Evolutionary conservation across 2,797 vertebrate genomes (phyloP).

Genomic region (Alectoris magna): DNA sequence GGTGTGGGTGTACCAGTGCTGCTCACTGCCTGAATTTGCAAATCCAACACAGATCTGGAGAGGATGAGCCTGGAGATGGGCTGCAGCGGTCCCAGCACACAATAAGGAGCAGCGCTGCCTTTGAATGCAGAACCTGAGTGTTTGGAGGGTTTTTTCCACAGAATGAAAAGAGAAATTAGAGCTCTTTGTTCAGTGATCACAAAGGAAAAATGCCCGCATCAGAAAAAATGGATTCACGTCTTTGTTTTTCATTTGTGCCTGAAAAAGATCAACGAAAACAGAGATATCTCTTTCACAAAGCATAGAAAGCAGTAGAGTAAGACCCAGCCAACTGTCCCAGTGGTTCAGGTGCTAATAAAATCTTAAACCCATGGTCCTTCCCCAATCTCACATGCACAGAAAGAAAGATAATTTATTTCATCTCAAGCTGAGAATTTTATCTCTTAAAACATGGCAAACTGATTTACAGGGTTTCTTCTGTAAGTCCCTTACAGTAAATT

Average conservation of each 20-base stretch:
- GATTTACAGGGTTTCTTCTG: constrained; percentile 66
- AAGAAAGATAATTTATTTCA: constrained; percentile 1
- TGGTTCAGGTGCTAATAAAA: constrained; percentile 11
- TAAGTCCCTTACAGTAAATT: constrained; percentile 63
- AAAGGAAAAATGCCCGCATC: not conserved
- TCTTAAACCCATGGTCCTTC: not conserved
- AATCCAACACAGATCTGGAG: not conserved
- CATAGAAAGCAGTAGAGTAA: not conserved
- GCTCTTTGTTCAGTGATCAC: constrained; percentile 42
- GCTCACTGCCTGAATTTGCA: not conserved
- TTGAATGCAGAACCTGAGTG: not conserved
- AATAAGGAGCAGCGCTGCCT: not conserved
- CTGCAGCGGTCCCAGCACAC: not conserved
- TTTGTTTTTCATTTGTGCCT: constrained; percentile 57
- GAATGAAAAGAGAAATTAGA: constrained; percentile 17
- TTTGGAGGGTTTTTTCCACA: not conserved
- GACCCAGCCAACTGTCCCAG: not conserved
- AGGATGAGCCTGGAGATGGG: not conserved
- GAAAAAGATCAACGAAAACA: constrained; percentile 40
- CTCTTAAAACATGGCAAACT: constrained; percentile 26
- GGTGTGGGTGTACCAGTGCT: not conserved
- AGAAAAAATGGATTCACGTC: constrained; percentile 43
- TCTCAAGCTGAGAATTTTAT: constrained; percentile 26
- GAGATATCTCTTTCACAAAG: not conserved
- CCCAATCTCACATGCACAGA: not conserved